Conservation (phyloP, 2,888 invertebrate species). For the Carabus problematicus region DNA sequence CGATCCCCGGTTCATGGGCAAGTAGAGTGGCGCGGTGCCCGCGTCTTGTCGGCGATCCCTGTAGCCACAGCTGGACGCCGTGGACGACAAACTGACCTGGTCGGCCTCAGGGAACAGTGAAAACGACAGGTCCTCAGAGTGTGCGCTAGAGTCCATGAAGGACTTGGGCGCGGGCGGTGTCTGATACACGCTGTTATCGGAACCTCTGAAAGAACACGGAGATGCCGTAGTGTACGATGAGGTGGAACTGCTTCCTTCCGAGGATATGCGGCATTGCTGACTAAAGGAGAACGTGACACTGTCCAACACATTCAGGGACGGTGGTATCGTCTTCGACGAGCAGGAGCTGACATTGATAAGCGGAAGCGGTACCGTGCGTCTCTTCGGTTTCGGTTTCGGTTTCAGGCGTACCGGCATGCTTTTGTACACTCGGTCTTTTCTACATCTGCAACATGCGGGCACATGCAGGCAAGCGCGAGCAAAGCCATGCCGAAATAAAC, state of each 20-base stretch:
- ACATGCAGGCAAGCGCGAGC: constrained; percentile 35
- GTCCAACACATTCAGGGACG: constrained; percentile 51
- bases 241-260: constrained; percentile 50
- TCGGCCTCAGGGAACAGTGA: constrained; percentile 65
- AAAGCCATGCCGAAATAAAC: constrained; percentile 26
- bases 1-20: constrained; percentile 66
- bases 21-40: constrained; percentile 61
- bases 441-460: constrained; percentile 41
- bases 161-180: constrained; percentile 64
- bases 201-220: constrained; percentile 62
- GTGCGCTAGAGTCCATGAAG: constrained; percentile 64
- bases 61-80: constrained; percentile 66
- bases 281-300: constrained; percentile 58
- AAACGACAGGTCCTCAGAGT: constrained; percentile 64
- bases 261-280: constrained; percentile 51
- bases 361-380: constrained; percentile 52
- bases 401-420: constrained; percentile 53
- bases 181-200: constrained; percentile 66
- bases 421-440: constrained; percentile 52
- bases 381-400: constrained; percentile 50
- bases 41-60: constrained; percentile 62
- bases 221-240: constrained; percentile 54
- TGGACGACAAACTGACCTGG: constrained; percentile 68
- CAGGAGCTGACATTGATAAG: constrained; percentile 49
- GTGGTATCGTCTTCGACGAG: constrained; percentile 6